phyloP scores from a whole-genome alignment of 2,888 invertebrate genomes.

The Neoitamus cyanurus region DNA sequence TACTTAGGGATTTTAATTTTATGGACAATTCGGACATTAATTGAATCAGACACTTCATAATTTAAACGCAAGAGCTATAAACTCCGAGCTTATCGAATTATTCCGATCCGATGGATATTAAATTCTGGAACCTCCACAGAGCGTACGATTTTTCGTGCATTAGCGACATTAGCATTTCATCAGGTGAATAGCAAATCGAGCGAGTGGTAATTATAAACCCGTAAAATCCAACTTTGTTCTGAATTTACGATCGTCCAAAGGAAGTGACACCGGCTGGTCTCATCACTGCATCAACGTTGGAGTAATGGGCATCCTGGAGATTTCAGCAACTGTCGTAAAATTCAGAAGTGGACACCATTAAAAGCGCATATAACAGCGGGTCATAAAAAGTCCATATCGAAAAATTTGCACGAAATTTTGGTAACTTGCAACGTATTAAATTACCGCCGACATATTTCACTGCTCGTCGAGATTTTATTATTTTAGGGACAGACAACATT shows the following conservation, averaged over 20 bases:
- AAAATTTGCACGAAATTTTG: conserved; percentile 35
- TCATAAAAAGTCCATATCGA: conserved; percentile 2
- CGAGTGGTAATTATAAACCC: neutral
- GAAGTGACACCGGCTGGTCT: neutral
- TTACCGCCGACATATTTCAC: conserved; percentile 42
- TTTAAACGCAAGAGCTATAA: too few relatives aligned
- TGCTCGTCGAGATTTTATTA: conserved; percentile 28
- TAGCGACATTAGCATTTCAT: neutral
- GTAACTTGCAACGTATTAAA: conserved; percentile 31
- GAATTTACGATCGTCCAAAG: neutral
- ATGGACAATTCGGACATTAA: too few relatives aligned
- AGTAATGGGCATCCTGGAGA: conserved; percentile 21
- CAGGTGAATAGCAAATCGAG: neutral
- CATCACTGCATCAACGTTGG: neutral
- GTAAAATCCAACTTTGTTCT: neutral
- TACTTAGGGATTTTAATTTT: too few relatives aligned
- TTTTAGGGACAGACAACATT: conserved; percentile 17
- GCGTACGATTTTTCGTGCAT: neutral
- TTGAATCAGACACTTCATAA: too few relatives aligned
- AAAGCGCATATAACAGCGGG: conserved; percentile 31
- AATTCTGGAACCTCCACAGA: too few relatives aligned
- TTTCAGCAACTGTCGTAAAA: conserved; percentile 39
- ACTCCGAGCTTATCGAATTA: too few relatives aligned
- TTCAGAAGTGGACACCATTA: conserved; percentile 38
- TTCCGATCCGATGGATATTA: too few relatives aligned